Base-by-base conservation (phyloP, 2,888 invertebrate species). In the Camptogramma bilineatum region DNA sequence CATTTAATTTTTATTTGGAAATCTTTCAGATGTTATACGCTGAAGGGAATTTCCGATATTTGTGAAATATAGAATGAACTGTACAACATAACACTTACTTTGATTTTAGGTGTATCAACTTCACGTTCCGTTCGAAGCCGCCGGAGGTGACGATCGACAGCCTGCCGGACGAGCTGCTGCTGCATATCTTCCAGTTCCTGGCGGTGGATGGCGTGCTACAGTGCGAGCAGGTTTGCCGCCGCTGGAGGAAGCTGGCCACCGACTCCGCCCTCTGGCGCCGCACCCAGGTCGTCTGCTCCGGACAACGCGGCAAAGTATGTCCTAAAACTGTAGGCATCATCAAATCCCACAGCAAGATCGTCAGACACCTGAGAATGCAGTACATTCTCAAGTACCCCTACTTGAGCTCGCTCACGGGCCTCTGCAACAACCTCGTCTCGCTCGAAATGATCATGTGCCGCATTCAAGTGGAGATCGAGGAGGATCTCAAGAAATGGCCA, bases 381-480 rank as follows among this genome's bases (percentile, higher is more conserved):
- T 90, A 91, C 74, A 82, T 90, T 2, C 85, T 90, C 69, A 85
- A 79, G 64, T 92, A 90, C 65, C 68, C 82, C 17, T 70, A 79
- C 10, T 82, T 91, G 19, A 82, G 82, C 70, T 75, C 83, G 28
- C 78, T 93, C 42, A 76, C 88, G 56, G 78, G 82, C 4, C 76
- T 82, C 63, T 92, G 93, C 73, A 64, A 69, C 18, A 86, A 91
- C 71, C 78, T 93, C 46, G 79, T 76, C 28, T 85, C 87, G 18
- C 68, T 93, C 18, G 91, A 92, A 76, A 72, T 93, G 54, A 81
- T 90, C 1, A 93, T 93, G 93, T 93, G 93, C 65, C 77, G 85
- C 53, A 77, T 93, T 28, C 76, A 77, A 56, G 84, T 84, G 68
- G 84, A 87, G 39, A 85, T 93, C 68, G 85, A 86, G 73, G 71